Conservation (phyloP, 2,797 vertebrate genomes). For the Zalophus californianus region DNA sequence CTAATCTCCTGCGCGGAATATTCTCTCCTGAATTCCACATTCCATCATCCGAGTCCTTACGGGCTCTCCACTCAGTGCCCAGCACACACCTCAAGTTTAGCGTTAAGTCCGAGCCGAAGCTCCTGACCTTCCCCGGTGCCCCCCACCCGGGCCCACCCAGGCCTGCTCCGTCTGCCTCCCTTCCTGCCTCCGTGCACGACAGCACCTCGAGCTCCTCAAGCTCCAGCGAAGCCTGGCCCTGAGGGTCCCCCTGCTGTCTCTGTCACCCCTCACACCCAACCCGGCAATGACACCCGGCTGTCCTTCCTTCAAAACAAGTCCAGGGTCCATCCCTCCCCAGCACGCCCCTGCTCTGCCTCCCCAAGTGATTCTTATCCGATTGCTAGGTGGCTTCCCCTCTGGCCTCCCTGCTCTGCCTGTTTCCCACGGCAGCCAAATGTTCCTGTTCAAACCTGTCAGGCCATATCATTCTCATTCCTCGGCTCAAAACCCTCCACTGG, state of each 20-base stretch:
- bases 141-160: not conserved
- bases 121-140: not conserved
- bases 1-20: conserved; percentile 24
- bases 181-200: not conserved
- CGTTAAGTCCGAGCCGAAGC: not conserved
- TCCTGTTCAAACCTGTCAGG: not conserved
- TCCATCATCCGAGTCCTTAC: not conserved
- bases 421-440: not conserved
- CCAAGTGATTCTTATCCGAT: not conserved
- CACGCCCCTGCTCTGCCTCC: not conserved
- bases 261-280: not conserved
- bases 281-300: not conserved
- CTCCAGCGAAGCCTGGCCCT: not conserved
- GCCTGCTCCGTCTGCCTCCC: not conserved
- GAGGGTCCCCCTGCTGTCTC: not conserved
- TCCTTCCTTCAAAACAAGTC: not conserved
- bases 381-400: not conserved
- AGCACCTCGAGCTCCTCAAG: no score
- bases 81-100: not conserved
- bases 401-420: not conserved
- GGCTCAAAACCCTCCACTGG: not conserved
- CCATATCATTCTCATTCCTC: not conserved
- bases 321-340: no score
- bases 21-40: conserved; percentile 23
- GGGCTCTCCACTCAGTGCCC: not conserved